Evolutionary conservation across 2,888 invertebrate species (phyloP), one percentile per base, ranked within the genome.

Genomic region (Eueremaeus valkanovi): DNA sequence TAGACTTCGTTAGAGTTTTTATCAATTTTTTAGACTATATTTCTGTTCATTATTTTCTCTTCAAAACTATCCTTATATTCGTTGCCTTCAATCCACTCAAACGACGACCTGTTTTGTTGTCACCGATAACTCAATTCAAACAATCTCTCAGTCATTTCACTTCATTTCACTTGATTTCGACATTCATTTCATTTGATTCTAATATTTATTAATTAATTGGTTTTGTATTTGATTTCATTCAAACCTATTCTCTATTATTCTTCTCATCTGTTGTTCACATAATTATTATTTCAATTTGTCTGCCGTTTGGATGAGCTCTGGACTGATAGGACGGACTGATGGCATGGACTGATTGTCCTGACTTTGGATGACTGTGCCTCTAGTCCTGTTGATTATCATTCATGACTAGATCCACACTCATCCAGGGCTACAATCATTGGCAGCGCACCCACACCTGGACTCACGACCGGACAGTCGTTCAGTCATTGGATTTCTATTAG

Each of bases 331-430:
- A 31, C 18, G 8, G 8, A 24, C 13, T 27, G 61, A n/a, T 61
- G n/a, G n/a, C n/a, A n/a, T n/a, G 29, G 16, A 8, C 18, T 58
- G 61, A 61, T 61, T 61, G 33, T 58, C 21, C 3, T 29, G 29
- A 42, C 42, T 45, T 5, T 73, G 73, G 73, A 73, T 73, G 73
- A 51, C 21, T 73, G 73, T 58, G 74, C 68, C 42, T 74, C 74
- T 74, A 66, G 66, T 74, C 51, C 42, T 63, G 63, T 49, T 36
- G 13, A 36, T 24, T 66, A 31, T 33, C n/a, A 42, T 24, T 55
- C 74, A 77, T 76, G 72, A 75, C 74, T 76, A 76, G 76, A 76
- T 73, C 73, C 76, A 76, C 76, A 76, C 73, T 76, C 76, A 76
- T 76, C 76, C 76, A 76, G 36, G 40, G 42, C 45, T 8, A 5